Conservation (phyloP, 2,888 invertebrate genomes). For the Aleiodes testaceus region DNA sequence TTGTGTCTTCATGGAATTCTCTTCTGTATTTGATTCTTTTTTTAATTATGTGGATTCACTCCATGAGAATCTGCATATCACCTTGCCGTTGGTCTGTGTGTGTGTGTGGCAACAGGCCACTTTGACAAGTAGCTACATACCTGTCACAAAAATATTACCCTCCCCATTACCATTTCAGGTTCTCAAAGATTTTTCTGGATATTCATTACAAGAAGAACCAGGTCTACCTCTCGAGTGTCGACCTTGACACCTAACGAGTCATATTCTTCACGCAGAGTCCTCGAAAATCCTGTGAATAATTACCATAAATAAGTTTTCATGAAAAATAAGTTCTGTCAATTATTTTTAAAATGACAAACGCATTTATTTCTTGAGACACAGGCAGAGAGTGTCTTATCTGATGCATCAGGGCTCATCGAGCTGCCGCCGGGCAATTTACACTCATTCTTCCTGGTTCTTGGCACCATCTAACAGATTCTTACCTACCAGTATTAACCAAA, state of each 20-base stretch:
- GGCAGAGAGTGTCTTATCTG: constrained; percentile 53
- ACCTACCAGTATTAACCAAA: constrained; percentile 5
- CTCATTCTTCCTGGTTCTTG: constrained; percentile 31
- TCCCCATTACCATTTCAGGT: constrained; percentile 28
- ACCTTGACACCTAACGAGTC: constrained; percentile 41
- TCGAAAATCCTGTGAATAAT: neutral
- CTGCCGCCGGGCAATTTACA: constrained; percentile 47
- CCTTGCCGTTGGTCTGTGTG: constrained; percentile 8
- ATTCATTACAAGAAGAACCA: constrained; percentile 1
- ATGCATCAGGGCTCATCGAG: constrained; percentile 46
- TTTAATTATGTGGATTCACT: constrained; percentile 6
- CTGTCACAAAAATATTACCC: constrained; percentile 14
- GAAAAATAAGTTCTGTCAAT: constrained; percentile 32
- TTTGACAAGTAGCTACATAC: constrained; percentile 26
- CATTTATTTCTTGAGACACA: constrained; percentile 53
- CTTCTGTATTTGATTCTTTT: constrained; percentile 23
- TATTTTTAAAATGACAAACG: constrained; percentile 48
- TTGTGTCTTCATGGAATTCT: neutral
- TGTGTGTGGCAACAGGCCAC: constrained; percentile 10
- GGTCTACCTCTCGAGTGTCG: constrained; percentile 25
- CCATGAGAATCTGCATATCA: constrained; percentile 42
- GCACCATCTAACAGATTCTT: neutral
- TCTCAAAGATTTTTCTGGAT: constrained; percentile 29
- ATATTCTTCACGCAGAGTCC: constrained; percentile 10
- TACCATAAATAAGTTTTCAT: neutral